Conservation (phyloP, 2,888 invertebrate species). For the Ecdyonurus torrentis region DNA sequence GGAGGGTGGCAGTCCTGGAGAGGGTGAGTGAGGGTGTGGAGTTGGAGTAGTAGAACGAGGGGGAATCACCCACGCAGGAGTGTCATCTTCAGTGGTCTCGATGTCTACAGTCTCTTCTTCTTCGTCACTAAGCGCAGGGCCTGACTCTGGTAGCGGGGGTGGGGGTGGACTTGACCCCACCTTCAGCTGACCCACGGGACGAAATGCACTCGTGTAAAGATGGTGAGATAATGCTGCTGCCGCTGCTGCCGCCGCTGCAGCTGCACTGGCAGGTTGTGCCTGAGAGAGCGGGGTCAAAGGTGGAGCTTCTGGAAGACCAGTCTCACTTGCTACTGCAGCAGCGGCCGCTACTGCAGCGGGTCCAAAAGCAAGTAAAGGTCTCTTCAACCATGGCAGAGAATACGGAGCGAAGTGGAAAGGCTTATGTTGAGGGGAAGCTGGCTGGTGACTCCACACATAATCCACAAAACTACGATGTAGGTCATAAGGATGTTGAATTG, state of each 20-base stretch:
- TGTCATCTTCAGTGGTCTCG: conserved; percentile 68
- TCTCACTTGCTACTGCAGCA: not conserved
- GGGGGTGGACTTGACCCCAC: conserved; percentile 12
- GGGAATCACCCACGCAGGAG: conserved; percentile 16
- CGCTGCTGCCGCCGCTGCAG: conserved; percentile 20
- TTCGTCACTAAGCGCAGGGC: conserved; percentile 36
- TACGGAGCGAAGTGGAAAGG: conserved; percentile 16
- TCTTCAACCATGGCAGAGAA: conserved; percentile 10
- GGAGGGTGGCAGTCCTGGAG: too few relatives aligned
- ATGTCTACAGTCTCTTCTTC: conserved; percentile 75
- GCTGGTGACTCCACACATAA: conserved; percentile 47
- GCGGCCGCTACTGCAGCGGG: conserved; percentile 14
- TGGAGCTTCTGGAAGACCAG: conserved; percentile 16
- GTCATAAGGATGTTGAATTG: conserved; percentile 3
- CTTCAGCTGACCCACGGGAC: conserved; percentile 12
- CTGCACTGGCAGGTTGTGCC: conserved; percentile 21
- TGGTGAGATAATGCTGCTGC: conserved; percentile 10
- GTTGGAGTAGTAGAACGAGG: too few relatives aligned
- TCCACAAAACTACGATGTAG: conserved; percentile 37
- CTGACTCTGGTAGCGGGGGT: conserved; percentile 2
- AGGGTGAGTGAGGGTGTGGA: not conserved
- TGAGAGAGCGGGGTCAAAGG: conserved; percentile 19
- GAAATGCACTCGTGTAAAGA: conserved; percentile 9
- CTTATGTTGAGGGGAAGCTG: conserved; percentile 21
- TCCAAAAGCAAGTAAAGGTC: conserved; percentile 12